phyloP scores from a whole-genome alignment of 2,888 invertebrate species.

The Gandaritis pyraliata region DNA sequence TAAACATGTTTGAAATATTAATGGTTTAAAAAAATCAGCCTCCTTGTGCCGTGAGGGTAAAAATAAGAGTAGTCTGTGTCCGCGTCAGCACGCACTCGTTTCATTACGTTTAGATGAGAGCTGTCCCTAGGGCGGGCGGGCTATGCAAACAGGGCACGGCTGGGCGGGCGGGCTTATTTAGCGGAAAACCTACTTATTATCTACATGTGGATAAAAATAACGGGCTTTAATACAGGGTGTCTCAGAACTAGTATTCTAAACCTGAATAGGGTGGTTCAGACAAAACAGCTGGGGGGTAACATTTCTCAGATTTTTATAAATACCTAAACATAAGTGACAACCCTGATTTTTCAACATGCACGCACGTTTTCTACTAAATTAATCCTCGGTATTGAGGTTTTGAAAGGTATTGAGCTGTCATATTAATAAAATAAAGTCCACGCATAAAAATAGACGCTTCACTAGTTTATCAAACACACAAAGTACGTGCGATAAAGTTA shows the following conservation, averaged over 20 bases:
- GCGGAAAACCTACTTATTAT: slow-evolving; percentile 27
- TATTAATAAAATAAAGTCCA: too few relatives aligned
- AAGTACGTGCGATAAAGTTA: slow-evolving; percentile 1
- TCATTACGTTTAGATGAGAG: slow-evolving; percentile 34
- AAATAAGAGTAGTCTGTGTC: slow-evolving; percentile 5
- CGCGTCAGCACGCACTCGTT: slow-evolving; percentile 19
- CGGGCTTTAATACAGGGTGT: slow-evolving; percentile 1
- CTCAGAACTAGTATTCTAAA: not conserved
- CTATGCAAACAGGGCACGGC: slow-evolving; percentile 12
- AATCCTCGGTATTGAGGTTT: too few relatives aligned
- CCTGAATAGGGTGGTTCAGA: too few relatives aligned
- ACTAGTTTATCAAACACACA: not conserved
- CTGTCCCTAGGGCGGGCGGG: slow-evolving; percentile 30
- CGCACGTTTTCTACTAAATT: too few relatives aligned
- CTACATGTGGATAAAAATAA: slow-evolving; percentile 19
- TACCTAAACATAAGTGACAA: too few relatives aligned
- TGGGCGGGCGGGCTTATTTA: slow-evolving; percentile 24
- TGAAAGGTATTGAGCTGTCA: too few relatives aligned
- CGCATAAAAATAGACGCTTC: not conserved
- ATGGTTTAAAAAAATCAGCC: not conserved
- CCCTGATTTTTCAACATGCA: too few relatives aligned
- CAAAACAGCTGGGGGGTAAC: too few relatives aligned
- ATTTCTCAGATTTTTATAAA: too few relatives aligned
- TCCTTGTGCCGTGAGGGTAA: not conserved
- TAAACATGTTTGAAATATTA: too few relatives aligned